Evolutionary conservation across 1,140 invertebrate genomes (phyloP).

Genomic region (Leptinotarsa texana): DNA sequence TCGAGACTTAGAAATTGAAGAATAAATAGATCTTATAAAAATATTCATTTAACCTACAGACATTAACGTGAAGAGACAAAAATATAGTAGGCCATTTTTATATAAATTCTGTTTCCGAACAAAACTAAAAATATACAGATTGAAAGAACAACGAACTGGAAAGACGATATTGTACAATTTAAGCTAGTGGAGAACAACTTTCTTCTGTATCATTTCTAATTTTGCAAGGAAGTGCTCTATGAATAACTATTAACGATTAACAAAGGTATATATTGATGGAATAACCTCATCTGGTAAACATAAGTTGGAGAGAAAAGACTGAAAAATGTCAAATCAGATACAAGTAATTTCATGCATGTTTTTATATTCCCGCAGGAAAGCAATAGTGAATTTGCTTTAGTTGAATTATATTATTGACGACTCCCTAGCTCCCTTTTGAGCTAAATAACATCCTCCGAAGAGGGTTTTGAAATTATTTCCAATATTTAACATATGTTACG

Average conservation of each 20-base stretch:
- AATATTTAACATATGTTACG: no score
- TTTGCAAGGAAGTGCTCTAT: conserved; percentile 6
- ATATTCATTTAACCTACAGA: conserved; percentile 44
- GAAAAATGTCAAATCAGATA: neutral
- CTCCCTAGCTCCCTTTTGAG: no score
- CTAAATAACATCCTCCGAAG: no score
- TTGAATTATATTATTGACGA: no score
- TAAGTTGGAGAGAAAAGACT: neutral
- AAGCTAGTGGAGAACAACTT: neutral
- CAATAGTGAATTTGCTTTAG: no score
- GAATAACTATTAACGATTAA: conserved; percentile 6
- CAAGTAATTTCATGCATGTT: no score
- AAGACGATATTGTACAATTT: neutral
- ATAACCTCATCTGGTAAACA: neutral
- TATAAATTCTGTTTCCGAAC: conserved; percentile 30
- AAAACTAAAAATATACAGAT: conserved; percentile 33
- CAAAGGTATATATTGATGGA: conserved; percentile 7
- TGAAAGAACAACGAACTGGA: neutral
- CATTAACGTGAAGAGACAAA: conserved; percentile 43
- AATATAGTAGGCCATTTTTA: conserved; percentile 42
- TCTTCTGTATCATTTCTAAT: conserved; percentile 14
- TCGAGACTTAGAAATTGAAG: neutral
- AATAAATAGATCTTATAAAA: conserved; percentile 40
- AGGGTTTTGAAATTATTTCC: no score
- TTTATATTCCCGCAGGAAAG: no score